Conservation (phyloP, 2,888 invertebrate species). For the Caenorhabditis auriculariae region DNA sequence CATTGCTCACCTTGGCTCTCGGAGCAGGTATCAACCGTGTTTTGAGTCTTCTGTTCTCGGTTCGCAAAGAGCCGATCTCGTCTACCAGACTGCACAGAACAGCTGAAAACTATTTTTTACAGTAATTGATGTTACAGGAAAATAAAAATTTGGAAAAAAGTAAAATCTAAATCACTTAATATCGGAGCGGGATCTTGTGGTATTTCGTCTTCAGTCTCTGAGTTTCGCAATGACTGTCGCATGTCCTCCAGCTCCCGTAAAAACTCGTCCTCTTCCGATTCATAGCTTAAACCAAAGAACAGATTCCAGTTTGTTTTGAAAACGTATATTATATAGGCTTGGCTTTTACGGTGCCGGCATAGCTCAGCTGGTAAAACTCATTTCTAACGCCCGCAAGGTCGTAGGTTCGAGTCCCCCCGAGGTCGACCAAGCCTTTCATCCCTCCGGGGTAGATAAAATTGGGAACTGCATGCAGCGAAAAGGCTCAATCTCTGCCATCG, state of each 20-base stretch:
- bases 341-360: too few relatives aligned
- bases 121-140: not conserved
- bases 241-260: conserved; percentile 57
- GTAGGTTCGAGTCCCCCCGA: too few relatives aligned
- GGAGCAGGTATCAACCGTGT: conserved; percentile 38
- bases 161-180: conserved; percentile 5
- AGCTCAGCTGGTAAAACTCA: too few relatives aligned
- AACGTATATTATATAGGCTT: too few relatives aligned
- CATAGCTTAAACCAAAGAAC: conserved; percentile 43
- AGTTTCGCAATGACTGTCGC: conserved; percentile 28
- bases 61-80: conserved; percentile 57
- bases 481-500: too few relatives aligned
- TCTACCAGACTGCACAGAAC: conserved; percentile 59
- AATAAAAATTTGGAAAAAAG: not conserved
- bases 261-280: conserved; percentile 60
- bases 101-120: conserved; percentile 38
- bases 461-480: too few relatives aligned
- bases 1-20: conserved; percentile 3
- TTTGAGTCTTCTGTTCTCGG: conserved; percentile 54
- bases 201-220: conserved; percentile 12
- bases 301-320: not conserved
- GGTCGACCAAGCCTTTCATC: too few relatives aligned
- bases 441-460: too few relatives aligned
- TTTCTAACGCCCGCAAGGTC: too few relatives aligned
- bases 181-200: conserved; percentile 22